A percentile compares a stretch with the other conserved stretches of the same genome.
Evolutionary conservation across 2,888 invertebrate genomes (phyloP).

Genomic region (Coleophora deauratella): DNA sequence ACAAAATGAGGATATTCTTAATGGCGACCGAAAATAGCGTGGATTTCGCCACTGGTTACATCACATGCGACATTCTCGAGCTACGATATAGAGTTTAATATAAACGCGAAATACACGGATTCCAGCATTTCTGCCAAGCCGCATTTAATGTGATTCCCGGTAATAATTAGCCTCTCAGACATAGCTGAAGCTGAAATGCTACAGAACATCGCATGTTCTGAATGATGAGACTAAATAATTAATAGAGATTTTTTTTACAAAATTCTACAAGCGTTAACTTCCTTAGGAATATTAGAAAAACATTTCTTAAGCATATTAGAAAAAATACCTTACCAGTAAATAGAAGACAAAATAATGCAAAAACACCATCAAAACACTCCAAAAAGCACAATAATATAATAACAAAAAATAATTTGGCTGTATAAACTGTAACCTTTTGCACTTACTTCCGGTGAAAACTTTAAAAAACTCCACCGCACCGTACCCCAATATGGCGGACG

Average conservation of each 20-base stretch:
- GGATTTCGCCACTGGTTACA: slow-evolving; percentile 50
- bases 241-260: not conserved
- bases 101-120: slow-evolving; percentile 42
- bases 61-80: slow-evolving; percentile 51
- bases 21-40: slow-evolving; percentile 56
- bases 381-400: slow-evolving; percentile 15
- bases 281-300: slow-evolving; percentile 9
- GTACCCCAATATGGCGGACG: slow-evolving; percentile 39
- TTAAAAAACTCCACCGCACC: slow-evolving; percentile 30
- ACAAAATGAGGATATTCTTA: slow-evolving; percentile 26
- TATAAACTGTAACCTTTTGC: slow-evolving; percentile 29
- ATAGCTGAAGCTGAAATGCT: slow-evolving; percentile 17
- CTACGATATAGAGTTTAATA: slow-evolving; percentile 41
- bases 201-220: slow-evolving; percentile 28
- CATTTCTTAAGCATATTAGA: slow-evolving; percentile 9
- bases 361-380: slow-evolving; percentile 28
- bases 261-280: not conserved
- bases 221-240: slow-evolving; percentile 1
- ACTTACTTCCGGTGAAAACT: slow-evolving; percentile 50
- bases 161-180: slow-evolving; percentile 39
- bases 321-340: slow-evolving; percentile 20
- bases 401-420: slow-evolving; percentile 22
- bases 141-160: slow-evolving; percentile 51
- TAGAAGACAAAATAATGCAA: slow-evolving; percentile 13
- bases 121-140: slow-evolving; percentile 49